Conservation (phyloP, 2,797 vertebrate genomes). For the Anguilla megastoma region DNA sequence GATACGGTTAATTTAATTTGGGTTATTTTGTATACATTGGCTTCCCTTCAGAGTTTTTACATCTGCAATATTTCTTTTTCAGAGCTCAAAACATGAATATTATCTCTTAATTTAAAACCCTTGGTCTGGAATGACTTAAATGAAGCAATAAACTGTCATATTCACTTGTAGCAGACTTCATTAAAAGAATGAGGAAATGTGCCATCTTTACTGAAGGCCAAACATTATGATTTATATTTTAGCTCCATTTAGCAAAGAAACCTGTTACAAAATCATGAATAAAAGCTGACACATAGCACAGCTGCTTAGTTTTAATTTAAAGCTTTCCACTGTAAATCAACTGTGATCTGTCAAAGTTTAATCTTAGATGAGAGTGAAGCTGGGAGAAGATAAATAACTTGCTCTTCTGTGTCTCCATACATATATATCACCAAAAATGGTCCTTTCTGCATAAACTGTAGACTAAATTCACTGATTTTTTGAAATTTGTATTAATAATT, state of each 20-base stretch:
- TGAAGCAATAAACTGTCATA: neutral
- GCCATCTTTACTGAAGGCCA: neutral
- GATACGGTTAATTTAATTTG: neutral
- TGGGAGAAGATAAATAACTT: neutral
- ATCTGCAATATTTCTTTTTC: too few relatives aligned
- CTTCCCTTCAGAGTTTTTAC: too few relatives aligned
- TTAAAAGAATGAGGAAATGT: neutral
- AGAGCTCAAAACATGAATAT: too few relatives aligned
- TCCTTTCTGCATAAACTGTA: neutral
- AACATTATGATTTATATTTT: neutral
- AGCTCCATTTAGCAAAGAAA: neutral
- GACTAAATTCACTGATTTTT: neutral
- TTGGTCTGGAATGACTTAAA: too few relatives aligned
- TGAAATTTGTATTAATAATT: neutral
- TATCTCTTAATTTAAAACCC: too few relatives aligned
- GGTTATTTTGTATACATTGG: too few relatives aligned
- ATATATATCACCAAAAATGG: neutral
- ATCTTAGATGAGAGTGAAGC: neutral
- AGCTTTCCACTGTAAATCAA: slow-evolving; percentile 5
- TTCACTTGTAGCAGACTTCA: neutral
- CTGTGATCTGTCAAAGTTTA: neutral
- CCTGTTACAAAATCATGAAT: neutral
- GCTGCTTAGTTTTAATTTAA: neutral
- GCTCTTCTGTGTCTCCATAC: neutral
- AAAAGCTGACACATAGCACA: neutral